Percentiles rank a stretch among this genome's conserved stretches.
Evolutionary conservation across 2,888 invertebrate species (phyloP).

Genomic region (Margaritifera margaritifera): DNA sequence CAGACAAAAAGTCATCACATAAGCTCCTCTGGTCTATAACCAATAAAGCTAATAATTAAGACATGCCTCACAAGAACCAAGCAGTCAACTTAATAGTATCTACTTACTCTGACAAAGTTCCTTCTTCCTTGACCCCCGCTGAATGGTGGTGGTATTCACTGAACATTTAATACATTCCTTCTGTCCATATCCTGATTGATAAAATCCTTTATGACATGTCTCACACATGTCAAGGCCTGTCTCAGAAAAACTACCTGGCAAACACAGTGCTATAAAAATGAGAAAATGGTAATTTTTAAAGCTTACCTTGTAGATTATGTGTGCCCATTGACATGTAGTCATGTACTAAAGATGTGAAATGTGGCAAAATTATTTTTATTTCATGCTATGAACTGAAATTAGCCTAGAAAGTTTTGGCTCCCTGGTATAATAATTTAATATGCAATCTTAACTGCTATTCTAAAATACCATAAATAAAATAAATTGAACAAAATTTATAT

Average conservation of each 20-base stretch:
- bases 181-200: slow-evolving; percentile 71
- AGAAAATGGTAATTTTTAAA: not conserved
- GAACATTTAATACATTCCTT: slow-evolving; percentile 70
- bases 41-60: not conserved
- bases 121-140: slow-evolving; percentile 68
- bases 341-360: too few relatives aligned
- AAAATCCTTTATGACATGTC: slow-evolving; percentile 71
- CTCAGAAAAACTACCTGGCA: slow-evolving; percentile 73
- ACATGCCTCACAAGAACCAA: not conserved
- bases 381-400: too few relatives aligned
- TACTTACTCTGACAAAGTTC: slow-evolving; percentile 77
- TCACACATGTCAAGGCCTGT: slow-evolving; percentile 73
- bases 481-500: too few relatives aligned
- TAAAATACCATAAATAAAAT: too few relatives aligned
- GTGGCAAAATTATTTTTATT: too few relatives aligned
- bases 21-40: too few relatives aligned
- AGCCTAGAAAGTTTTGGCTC: too few relatives aligned
- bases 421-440: too few relatives aligned
- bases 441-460: too few relatives aligned
- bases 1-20: too few relatives aligned
- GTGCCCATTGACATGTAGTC: too few relatives aligned
- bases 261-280: slow-evolving; percentile 69
- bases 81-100: too few relatives aligned
- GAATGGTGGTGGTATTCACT: slow-evolving; percentile 68
- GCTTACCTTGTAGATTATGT: not conserved